Evolutionary conservation across 1,140 invertebrate genomes (phyloP), one percentile per base, ranked within the genome.

Genomic region (Chironomus striatipennis): DNA sequence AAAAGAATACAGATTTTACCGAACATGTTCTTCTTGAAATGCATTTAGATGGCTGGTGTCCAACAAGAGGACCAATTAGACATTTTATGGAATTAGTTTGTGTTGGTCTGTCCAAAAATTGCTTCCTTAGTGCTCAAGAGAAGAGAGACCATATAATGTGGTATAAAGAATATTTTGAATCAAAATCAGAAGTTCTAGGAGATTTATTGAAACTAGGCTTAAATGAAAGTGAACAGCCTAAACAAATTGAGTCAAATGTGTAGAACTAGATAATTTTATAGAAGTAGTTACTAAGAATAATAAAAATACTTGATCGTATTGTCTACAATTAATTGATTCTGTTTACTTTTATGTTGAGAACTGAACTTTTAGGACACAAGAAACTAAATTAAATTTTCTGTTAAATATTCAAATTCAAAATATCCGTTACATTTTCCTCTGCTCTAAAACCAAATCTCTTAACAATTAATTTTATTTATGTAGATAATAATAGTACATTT

Each of bases 41-140:
- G 18, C 89, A 96, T 81, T 84, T 98, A 20, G 87, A 91, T 80
- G 88, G 85, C 1, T 96, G 93, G 91, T 98, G 97, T 84, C 97
- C 97, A 0, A 86, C 84, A 47, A 88, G 86, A 78, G 96, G 96
- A 0, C 96, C 97, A 0, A 87, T 99, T 75, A 85, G 93, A 17
- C 93, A 98, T 83, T 99, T 98, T 81, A 99, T 99, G 96, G 96
- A 99, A 81, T 85, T 98, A 7, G 96, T 98, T 0, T 93, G 91
- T 77, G 87, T 92, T 0, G 96, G 96, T n/a, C 85, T 99, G 9
- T 96, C 95, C 0, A 97, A 97, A 83, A 99, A 98, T 86, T 89
- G 94, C 5, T 96, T 93, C 81, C 85, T 98, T 75, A 93, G 91
- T 15, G 93, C 93, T 0, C 79, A 92, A 78, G 91, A 97, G 77